Evolutionary conservation across 2,888 invertebrate species (phyloP), one percentile per base, ranked within the genome.

Genomic region (Homarus gammarus): DNA sequence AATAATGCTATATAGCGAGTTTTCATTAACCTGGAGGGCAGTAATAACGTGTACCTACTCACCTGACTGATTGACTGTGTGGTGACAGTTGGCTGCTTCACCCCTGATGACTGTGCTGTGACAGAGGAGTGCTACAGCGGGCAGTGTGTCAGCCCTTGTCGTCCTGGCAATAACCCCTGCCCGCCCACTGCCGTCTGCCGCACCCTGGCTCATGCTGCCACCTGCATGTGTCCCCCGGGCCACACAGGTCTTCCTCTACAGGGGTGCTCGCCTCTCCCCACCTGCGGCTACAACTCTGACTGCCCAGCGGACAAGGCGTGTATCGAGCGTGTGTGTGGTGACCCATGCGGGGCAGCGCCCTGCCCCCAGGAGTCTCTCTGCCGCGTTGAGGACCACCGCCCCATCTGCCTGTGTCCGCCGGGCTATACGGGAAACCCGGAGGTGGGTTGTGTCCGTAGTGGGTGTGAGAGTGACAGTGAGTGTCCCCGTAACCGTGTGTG

Each of bases 191-290:
- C 92, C 49, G 77, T 40, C 33, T 92, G 92, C 56, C 87, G 77
- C 33, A 72, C 82, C 72, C 81, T 91, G 27, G 40, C 86, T 68
- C 92, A 92, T 68, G 77, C 89, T 31, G 92, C 92, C 64, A 89
- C 89, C 22, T 98, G 98, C 93, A 96, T 97, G 95, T 98, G 98
- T 93, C 96, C 96, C 94, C 95, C 96, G n/a, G 98, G 98, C 18
- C 97, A 96, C 93, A 97, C 97, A 94, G 98, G 98, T 12, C 61
- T 92, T 36, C 91, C 92, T 33, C 79, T 92, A 10, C 70, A 86
- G 61, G 91, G 91, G n/a, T 92, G 92, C 73, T 51, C 84, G 15
- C 84, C 90, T 2, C 70, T 90, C 31, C 90, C 91, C 27, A 36
- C 72, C 18, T 92, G 92, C 78, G 82, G 82, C 3, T 78, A 82